Conservation (phyloP, 2,888 invertebrate genomes). For the Orthosia incerta region DNA sequence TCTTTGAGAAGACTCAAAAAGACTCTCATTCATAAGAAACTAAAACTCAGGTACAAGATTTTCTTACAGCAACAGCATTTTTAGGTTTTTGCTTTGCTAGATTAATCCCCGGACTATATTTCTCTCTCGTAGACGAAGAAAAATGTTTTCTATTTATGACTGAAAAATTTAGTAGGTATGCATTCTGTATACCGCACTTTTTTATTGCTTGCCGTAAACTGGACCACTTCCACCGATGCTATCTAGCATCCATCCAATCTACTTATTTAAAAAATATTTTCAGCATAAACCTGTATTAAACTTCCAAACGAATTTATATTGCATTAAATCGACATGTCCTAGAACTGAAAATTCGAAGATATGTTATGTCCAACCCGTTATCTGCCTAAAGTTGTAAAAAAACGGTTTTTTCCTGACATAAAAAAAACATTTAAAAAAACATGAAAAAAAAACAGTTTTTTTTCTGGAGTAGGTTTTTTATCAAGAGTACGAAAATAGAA, state of each 20-base stretch:
- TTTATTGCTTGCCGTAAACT: neutral
- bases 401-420: too few relatives aligned
- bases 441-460: too few relatives aligned
- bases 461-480: too few relatives aligned
- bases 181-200: neutral
- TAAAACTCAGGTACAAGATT: neutral
- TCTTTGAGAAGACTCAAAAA: neutral
- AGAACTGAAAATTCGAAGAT: neutral
- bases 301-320: constrained; percentile 5
- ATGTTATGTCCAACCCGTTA: too few relatives aligned
- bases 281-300: neutral
- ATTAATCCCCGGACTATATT: neutral
- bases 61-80: neutral
- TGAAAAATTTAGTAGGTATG: neutral
- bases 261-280: neutral
- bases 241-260: neutral
- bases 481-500: too few relatives aligned
- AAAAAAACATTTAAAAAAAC: too few relatives aligned
- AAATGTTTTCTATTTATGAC: neutral
- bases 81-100: neutral
- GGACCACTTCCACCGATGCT: neutral
- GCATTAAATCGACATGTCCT: neutral
- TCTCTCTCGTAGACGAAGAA: neutral
- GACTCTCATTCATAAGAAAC: neutral
- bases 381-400: too few relatives aligned